phyloP scores from a whole-genome alignment of 2,113 vertebrate species.

The Mugil cephalus region DNA sequence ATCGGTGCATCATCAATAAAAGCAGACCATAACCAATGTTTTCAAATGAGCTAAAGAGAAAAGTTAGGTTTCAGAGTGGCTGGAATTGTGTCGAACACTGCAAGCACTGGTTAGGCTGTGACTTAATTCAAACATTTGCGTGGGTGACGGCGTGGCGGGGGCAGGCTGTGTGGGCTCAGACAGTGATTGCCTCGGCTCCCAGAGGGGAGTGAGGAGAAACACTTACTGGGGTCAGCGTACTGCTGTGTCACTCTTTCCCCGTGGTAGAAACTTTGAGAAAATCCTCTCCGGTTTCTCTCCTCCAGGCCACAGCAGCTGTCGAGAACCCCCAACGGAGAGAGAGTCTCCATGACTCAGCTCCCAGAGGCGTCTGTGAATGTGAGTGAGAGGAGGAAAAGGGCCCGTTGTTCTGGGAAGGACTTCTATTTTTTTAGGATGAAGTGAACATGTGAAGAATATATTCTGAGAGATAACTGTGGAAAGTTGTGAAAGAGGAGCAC shows the following conservation, averaged over 20 bases:
- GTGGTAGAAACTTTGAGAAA: constrained; percentile 37
- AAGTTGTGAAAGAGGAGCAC: constrained; percentile 6
- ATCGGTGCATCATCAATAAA: neutral
- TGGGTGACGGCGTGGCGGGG: constrained; percentile 28
- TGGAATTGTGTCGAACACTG: neutral
- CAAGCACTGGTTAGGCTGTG: constrained; percentile 10
- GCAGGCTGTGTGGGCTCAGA: constrained; percentile 6
- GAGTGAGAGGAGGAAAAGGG: constrained; percentile 9
- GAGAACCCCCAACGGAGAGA: constrained; percentile 46
- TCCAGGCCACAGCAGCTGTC: constrained; percentile 57
- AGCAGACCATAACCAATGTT: neutral
- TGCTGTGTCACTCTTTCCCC: constrained; percentile 64
- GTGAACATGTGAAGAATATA: neutral
- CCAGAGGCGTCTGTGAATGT: constrained; percentile 55
- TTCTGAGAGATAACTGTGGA: constrained; percentile 7
- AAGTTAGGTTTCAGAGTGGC: neutral
- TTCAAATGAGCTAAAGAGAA: neutral
- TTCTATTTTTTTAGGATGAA: constrained; percentile 19
- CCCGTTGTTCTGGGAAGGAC: constrained; percentile 58
- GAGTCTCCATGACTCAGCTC: constrained; percentile 70
- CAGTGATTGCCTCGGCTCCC: neutral
- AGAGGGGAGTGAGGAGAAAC: constrained; percentile 24
- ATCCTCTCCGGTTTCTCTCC: constrained; percentile 35
- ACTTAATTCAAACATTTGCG: constrained; percentile 34
- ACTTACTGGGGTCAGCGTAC: constrained; percentile 23